Evolutionary conservation across 2,797 vertebrate genomes (phyloP), one percentile per base, ranked within the genome.

Genomic region (Decapterus maruadsi): DNA sequence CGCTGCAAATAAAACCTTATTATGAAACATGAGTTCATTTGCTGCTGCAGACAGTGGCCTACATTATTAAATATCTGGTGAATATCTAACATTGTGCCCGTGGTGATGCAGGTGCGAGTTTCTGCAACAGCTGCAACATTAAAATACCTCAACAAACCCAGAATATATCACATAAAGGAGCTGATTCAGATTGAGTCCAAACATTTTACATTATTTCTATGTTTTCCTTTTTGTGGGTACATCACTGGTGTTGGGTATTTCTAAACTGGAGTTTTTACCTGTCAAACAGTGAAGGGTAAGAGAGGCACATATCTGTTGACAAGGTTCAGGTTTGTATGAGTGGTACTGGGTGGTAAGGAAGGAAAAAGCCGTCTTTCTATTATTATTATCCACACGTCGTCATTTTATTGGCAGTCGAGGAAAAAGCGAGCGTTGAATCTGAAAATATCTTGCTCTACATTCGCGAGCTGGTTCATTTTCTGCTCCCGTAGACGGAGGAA

Each of bases 1-100:
- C 10, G 17, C 72, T 50, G 64, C 22, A 77, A 58, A 75, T 63
- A 55, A 69, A 69, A 82, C 26, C n/a, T 22, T 55, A 77, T 85
- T 77, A 72, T 77, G 53, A 89, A 83, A 84, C 81, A 81, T 11
- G 71, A 83, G 69, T 78, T 71, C 0, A 43, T 74, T 70, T 68
- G 64, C 72, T 29, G 79, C n/a, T 64, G 69, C 81, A 71, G 58
- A 76, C 61, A 20, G 53, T 7, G 8, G 59, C 61, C 43, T 85
- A 22, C 85, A 87, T 89, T 86, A 85, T 86, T 86, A 69, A 86
- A 83, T 36, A 84, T 61, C 59, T 72, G 65, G 11, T 86, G 68
- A 86, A 87, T 84, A 65, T 86, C 77, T 80, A 64, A 82, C 65
- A 20, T 8, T 2, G 16, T 19, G 45, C 50, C 13, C 10, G n/a